Evolutionary conservation across 2,113 vertebrate genomes (phyloP), one percentile per base, ranked within the genome.

Genomic region (Phrynosoma platyrhinos): DNA sequence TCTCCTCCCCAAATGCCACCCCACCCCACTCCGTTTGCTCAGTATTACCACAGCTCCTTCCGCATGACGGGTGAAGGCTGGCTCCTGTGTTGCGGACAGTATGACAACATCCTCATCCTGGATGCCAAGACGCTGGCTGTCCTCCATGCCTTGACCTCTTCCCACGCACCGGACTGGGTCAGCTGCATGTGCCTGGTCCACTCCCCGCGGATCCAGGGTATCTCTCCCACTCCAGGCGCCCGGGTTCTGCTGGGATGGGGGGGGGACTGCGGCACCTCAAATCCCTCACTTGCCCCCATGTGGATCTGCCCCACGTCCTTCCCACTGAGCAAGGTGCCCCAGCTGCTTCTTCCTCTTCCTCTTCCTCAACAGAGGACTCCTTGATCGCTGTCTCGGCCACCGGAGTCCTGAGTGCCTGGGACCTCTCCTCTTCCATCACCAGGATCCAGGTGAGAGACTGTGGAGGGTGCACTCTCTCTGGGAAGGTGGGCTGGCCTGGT

Each of bases 71-170:
- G 97, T 21, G 97, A 97, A 84, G 97, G 97, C 84, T 97, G 97
- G 97, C 95, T 98, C 58, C 95, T 98, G 18, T 98, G 97, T 76
- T 98, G 97, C 93, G 97, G 97, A 82, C 96, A 98, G 47, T 98
- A 98, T 90, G 95, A 92, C 88, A 96, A 97, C 80, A 77, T 98
- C 87, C 94, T 98, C 47, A 91, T 98, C 84, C 90, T 98, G 40
- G 97, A 98, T 85, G 97, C 97, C 30, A 95, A 93, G 87, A 96
- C 93, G 78, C 94, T 98, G 86, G 64, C 9, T 71, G 85, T 97
- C 88, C 93, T 97, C 87, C 96, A 97, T 78, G 72, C 84, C 71
- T 94, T 98, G 2, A 89, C 92, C 7, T 97, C 96, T 7, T 95
- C 95, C 27, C 95, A 93, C 52, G 94, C 93, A 82, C 95, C 97